These are phyloP conservation scores for Dasypus novemcinctus DNA, from an alignment of 2,113 vertebrate species.

Conservation along the genomic window DNA sequence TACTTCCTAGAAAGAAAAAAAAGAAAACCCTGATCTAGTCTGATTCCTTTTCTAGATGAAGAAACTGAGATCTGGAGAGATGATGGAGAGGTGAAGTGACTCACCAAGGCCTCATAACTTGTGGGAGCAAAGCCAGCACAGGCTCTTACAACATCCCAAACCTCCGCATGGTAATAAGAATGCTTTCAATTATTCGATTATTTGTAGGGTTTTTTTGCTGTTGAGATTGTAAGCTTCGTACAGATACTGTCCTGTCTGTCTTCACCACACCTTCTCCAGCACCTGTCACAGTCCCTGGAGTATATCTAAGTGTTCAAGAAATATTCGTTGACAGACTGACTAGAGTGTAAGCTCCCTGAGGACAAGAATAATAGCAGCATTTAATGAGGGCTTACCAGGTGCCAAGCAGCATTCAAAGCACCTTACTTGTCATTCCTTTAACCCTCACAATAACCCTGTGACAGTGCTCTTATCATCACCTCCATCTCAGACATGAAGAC, in stretches of 20 bases:
- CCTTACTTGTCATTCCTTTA: neutral
- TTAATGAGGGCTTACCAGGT: neutral
- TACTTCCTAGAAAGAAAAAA: too few species aligned
- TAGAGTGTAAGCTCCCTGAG: too few species aligned
- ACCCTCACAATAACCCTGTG: too few species aligned
- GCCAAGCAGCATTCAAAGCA: neutral
- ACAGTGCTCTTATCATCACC: too few species aligned
- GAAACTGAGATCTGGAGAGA: neutral
- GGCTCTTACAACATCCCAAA: neutral
- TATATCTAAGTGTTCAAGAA: neutral
- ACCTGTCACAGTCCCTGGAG: neutral
- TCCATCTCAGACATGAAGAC: neutral
- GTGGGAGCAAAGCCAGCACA: neutral
- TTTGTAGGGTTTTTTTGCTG: neutral
- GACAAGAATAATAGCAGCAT: neutral
- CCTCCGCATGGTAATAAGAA: neutral
- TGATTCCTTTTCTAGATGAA: neutral
- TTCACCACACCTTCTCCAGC: neutral
- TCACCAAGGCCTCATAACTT: neutral
- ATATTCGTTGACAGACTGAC: neutral
- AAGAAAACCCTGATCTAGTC: neutral
- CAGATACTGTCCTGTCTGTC: neutral
- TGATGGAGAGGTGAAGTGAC: neutral
- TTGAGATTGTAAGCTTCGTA: too few species aligned
- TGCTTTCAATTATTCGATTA: neutral